Evolutionary conservation across 2,888 invertebrate genomes (phyloP).

Genomic region (Sinhomidia bicolor): DNA sequence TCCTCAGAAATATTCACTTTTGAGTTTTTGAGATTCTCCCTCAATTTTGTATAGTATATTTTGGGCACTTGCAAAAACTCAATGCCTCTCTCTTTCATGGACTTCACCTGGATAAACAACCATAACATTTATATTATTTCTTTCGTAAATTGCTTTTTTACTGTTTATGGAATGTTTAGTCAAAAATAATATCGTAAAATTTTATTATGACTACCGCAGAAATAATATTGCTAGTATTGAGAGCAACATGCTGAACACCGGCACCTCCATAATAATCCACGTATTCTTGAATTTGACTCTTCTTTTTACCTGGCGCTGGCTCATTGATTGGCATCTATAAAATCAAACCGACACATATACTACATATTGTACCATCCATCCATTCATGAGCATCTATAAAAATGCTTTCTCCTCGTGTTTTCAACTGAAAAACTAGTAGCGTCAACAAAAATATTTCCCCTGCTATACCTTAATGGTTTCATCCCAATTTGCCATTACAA

Average conservation of each 20-base stretch:
- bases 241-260: conserved; percentile 98
- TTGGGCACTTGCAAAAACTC: conserved; percentile 95
- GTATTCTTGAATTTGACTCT: conserved; percentile 99
- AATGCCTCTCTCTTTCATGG: conserved; percentile 91
- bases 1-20: conserved; percentile 93
- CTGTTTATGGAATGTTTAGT: no score
- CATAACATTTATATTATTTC: neutral
- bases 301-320: conserved; percentile 95
- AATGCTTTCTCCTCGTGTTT: no score
- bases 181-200: no score
- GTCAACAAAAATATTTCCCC: no score
- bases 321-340: conserved; percentile 96
- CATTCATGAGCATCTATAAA: no score
- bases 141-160: no score
- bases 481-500: conserved; percentile 98
- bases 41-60: conserved; percentile 93
- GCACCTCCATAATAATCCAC: conserved; percentile 99
- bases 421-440: no score
- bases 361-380: no score
- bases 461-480: conserved; percentile 97
- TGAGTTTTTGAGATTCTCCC: conserved; percentile 88
- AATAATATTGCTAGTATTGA: conserved; percentile 97
- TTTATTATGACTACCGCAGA: conserved; percentile 90
- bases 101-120: conserved; percentile 84
- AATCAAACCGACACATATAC: neutral